Percentiles rank a stretch among this genome's conserved stretches.
These are phyloP conservation scores for Odontocerum albicorne DNA, from an alignment of 2,888 invertebrate genomes.

Conservation along the genomic window DNA sequence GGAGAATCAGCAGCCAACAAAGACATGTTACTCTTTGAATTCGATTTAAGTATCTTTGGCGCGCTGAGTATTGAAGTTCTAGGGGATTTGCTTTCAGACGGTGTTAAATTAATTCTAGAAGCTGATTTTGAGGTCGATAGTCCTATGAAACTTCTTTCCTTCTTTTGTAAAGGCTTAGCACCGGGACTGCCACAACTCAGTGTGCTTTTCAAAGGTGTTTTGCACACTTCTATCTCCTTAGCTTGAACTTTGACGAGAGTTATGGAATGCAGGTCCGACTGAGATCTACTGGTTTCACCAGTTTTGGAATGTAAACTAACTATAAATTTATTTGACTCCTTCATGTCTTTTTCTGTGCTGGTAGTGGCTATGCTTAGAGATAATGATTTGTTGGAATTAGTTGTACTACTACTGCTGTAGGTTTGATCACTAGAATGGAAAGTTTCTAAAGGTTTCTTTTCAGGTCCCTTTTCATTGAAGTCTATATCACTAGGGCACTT, in stretches of 20 bases:
- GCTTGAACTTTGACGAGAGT: constrained; percentile 32
- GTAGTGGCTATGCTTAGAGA: neutral
- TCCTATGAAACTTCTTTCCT: constrained; percentile 44
- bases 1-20: constrained; percentile 54
- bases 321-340: neutral
- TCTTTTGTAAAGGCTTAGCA: constrained; percentile 42
- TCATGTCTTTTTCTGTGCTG: neutral
- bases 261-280: constrained; percentile 24
- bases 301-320: neutral
- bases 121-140: constrained; percentile 38
- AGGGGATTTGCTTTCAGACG: constrained; percentile 39
- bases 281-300: constrained; percentile 19
- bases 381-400: neutral
- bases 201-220: constrained; percentile 31
- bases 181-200: constrained; percentile 24
- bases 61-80: constrained; percentile 39
- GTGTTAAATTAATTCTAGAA: constrained; percentile 39
- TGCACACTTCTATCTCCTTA: constrained; percentile 34
- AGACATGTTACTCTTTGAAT: constrained; percentile 53
- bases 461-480: constrained; percentile 19
- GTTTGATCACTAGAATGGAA: neutral
- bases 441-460: neutral
- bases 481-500: constrained; percentile 35
- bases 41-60: constrained; percentile 40
- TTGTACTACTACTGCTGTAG: neutral